Conservation (phyloP, 2,113 vertebrate species). For the Petroica traversi region DNA sequence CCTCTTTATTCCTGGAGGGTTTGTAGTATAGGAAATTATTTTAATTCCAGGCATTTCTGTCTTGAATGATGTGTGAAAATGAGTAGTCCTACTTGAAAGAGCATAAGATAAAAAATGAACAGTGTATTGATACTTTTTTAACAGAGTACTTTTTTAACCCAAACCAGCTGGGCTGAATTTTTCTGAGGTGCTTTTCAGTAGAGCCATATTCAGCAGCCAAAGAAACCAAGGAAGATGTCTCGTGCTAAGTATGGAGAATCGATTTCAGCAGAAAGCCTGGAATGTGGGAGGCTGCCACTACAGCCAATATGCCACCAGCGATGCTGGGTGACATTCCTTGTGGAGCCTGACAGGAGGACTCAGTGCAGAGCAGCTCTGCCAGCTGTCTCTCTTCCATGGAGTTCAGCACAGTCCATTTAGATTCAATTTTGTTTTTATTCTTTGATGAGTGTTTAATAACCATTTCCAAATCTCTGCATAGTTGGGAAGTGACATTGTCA, state of each 20-base stretch:
- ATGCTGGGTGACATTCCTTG: background rate
- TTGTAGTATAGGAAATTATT: background rate
- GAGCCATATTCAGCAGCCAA: background rate
- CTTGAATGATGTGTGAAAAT: background rate
- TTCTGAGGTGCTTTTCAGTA: background rate
- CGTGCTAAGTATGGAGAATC: background rate
- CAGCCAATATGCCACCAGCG: background rate
- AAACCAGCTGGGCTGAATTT: background rate
- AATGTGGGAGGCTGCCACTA: background rate
- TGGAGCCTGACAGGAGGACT: background rate
- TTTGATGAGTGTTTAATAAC: conserved; percentile 67
- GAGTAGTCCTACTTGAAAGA: background rate
- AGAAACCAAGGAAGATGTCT: background rate
- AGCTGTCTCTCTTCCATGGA: conserved; percentile 45
- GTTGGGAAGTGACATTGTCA: conserved; percentile 57
- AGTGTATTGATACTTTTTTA: background rate
- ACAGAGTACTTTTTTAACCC: no score
- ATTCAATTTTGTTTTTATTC: conserved; percentile 63
- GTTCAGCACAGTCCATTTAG: conserved; percentile 32
- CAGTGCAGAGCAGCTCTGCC: background rate
- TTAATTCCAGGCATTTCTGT: background rate
- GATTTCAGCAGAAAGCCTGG: background rate
- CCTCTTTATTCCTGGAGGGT: background rate
- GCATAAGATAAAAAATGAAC: background rate
- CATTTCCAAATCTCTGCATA: conserved; percentile 53